Conservation (phyloP, 2,888 invertebrate genomes). For the Dromius quadrimaculatus region DNA sequence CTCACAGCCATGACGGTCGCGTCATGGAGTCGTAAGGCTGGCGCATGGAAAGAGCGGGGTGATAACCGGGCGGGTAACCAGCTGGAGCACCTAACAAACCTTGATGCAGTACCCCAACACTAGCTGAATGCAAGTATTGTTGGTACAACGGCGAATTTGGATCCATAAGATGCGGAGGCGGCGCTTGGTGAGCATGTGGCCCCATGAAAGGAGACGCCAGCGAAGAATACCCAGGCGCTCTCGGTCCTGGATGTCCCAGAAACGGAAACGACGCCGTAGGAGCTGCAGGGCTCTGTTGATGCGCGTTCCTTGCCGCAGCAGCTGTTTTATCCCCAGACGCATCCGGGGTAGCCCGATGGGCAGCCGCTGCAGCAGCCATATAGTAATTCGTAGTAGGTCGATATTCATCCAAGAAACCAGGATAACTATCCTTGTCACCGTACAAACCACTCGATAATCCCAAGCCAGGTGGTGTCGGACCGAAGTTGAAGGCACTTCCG, state of each 20-base stretch:
- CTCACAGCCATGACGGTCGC: conserved; percentile 77
- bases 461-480: conserved; percentile 74
- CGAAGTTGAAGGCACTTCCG: conserved; percentile 88
- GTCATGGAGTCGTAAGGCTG: conserved; percentile 81
- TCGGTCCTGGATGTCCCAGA: conserved; percentile 65
- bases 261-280: conserved; percentile 65
- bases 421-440: conserved; percentile 74
- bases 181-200: conserved; percentile 67
- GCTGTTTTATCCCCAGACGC: conserved; percentile 68
- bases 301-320: conserved; percentile 65
- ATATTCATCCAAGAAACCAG: conserved; percentile 78
- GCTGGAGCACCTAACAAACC: conserved; percentile 67
- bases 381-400: conserved; percentile 75
- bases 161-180: conserved; percentile 68
- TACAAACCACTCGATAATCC: conserved; percentile 71
- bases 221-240: conserved; percentile 71
- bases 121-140: conserved; percentile 74
- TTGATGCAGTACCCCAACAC: conserved; percentile 66
- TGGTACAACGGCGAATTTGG: conserved; percentile 70
- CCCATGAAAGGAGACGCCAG: conserved; percentile 73
- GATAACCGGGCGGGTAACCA: conserved; percentile 76
- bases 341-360: conserved; percentile 62
- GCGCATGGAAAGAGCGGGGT: conserved; percentile 73
- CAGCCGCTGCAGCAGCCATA: conserved; percentile 68
- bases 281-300: conserved; percentile 66